These are phyloP conservation scores for Nilaparvata lugens DNA, from an alignment of 1,140 invertebrate genomes.

Conservation along the genomic window DNA sequence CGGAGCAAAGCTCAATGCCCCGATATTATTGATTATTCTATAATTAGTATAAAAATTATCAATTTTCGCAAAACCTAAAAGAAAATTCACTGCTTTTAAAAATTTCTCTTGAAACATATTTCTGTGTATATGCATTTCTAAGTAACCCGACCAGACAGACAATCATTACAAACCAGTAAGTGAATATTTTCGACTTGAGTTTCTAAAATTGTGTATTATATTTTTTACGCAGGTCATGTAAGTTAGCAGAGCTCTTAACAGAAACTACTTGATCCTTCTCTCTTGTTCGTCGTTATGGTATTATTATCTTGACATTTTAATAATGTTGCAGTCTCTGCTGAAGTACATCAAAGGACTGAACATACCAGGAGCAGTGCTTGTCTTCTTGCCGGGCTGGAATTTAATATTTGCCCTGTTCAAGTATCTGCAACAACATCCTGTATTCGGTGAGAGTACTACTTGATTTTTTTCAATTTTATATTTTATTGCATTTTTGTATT, in stretches of 20 bases:
- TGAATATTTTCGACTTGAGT: too few relatives aligned
- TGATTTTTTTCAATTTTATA: background rate
- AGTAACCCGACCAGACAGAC: too few relatives aligned
- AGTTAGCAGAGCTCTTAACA: background rate
- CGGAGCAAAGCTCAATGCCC: too few relatives aligned
- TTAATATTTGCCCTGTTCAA: conserved; percentile 87
- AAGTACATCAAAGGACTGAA: conserved; percentile 61
- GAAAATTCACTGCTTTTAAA: background rate
- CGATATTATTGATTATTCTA: too few relatives aligned
- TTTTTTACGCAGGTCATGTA: too few relatives aligned
- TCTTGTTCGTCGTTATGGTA: background rate
- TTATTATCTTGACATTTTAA: background rate
- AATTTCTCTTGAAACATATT: too few relatives aligned
- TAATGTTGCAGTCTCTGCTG: conserved; percentile 48
- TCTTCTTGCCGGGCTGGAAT: conserved; percentile 93
- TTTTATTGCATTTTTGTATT: background rate
- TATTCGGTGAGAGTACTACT: conserved; percentile 49
- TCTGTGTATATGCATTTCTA: too few relatives aligned
- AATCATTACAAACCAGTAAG: too few relatives aligned
- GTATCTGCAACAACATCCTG: conserved; percentile 63
- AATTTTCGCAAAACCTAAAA: too few relatives aligned
- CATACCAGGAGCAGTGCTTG: conserved; percentile 72
- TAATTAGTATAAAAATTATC: too few relatives aligned
- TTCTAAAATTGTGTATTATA: too few relatives aligned
- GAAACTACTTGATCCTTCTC: background rate